Evolutionary conservation across 2,797 vertebrate genomes (phyloP), one percentile per base, ranked within the genome.

Genomic region (Chanos chanos): DNA sequence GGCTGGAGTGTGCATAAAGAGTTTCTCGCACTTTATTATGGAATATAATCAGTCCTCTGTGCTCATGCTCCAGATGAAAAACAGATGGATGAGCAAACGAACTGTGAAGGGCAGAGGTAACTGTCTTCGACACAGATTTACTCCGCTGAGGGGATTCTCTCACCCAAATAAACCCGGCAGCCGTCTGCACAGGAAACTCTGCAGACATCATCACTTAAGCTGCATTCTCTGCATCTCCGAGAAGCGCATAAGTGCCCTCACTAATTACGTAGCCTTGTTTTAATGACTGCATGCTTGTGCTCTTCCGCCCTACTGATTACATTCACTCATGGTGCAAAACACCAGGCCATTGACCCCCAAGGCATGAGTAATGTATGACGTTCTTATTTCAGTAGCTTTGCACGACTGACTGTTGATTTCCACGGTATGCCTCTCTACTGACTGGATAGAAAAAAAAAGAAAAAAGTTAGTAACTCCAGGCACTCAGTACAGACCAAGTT

Each of bases 61-160:
- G 61, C 58, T 24, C 71, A 73, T 45, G 72, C 72, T 66, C 43
- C 54, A 73, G 71, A 80, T 79, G 77, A 73, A 77, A 81, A 87
- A 81, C 74, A 85, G 79, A 78, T 73, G 76, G 80, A 75, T 67
- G 67, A 81, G 57, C 55, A 75, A 47, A 70, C 66, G 79, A 83
- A 76, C 81, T 78, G 81, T 86, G 85, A 86, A 86, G 84, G 80
- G 66, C 82, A 67, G 27, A 69, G 57, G 66, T 68, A 65, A 68
- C 60, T 70, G 70, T 64, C 37, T 55, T 40, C 57, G 55, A 65
- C 62, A 60, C 49, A 60, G 44, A 66, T 75, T 63, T 71, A 41
- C 61, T 62, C 44, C 47, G 21, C 50, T 50, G 62, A 50, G 37
- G 60, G 53, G 34, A n/a, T n/a, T n/a, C 61, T 68, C 31, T 52